These are phyloP conservation scores for Poecilia velifera DNA, from an alignment of 2,797 vertebrate genomes.

Conservation along the genomic window DNA sequence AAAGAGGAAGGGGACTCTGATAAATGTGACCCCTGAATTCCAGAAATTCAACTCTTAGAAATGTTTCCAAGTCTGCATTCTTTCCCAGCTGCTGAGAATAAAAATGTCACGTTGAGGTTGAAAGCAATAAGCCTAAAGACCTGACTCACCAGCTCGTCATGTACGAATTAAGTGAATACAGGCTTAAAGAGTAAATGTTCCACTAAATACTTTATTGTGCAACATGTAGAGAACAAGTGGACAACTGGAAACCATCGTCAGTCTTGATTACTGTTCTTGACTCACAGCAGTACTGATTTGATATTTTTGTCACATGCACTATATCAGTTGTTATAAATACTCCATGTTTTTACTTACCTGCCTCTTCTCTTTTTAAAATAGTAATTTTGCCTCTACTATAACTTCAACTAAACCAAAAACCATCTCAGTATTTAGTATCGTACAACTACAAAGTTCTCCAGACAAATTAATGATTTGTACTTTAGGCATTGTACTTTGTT, in stretches of 20 bases:
- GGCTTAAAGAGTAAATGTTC: not conserved
- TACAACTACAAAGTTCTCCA: not conserved
- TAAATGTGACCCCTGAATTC: slow-evolving; percentile 55
- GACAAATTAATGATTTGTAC: not conserved
- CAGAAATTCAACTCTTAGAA: slow-evolving; percentile 43
- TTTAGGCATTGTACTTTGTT: not conserved
- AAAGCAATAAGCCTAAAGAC: slow-evolving; percentile 24
- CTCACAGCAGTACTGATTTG: not conserved
- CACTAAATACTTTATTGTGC: not conserved
- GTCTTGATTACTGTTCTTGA: not conserved
- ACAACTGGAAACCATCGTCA: not conserved
- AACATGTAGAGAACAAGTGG: not conserved
- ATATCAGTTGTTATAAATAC: not conserved
- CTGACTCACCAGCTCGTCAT: slow-evolving; percentile 27
- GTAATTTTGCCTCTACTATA: not conserved
- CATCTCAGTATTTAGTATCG: not conserved
- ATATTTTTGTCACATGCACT: not conserved
- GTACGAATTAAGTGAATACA: not conserved
- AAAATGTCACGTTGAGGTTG: slow-evolving; percentile 26
- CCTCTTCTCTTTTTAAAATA: not conserved
- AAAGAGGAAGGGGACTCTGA: slow-evolving; percentile 61
- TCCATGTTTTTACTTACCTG: not conserved
- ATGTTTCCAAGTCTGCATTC: slow-evolving; percentile 48
- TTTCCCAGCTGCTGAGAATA: slow-evolving; percentile 46
- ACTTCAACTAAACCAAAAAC: not conserved